Evolutionary conservation across 2,797 vertebrate species (phyloP).

Genomic region (Scyliorhinus canicula): DNA sequence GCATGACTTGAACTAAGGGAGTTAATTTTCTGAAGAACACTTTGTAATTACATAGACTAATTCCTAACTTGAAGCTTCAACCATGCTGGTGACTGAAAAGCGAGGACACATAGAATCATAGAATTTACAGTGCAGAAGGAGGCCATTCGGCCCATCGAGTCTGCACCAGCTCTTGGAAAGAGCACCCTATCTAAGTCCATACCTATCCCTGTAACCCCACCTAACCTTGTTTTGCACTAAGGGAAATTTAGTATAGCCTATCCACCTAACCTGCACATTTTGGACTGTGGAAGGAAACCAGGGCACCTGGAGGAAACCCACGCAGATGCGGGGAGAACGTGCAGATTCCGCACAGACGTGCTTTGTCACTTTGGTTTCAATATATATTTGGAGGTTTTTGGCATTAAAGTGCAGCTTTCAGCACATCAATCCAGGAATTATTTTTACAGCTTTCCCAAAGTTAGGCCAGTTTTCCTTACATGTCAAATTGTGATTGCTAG

Average conservation of each 20-base stretch:
- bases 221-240: too few relatives aligned
- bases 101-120: too few relatives aligned
- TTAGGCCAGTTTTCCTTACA: background rate
- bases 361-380: background rate
- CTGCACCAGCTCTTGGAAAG: too few relatives aligned
- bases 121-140: too few relatives aligned
- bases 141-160: too few relatives aligned
- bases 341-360: too few relatives aligned
- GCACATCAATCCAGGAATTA: background rate
- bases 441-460: background rate
- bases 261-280: background rate
- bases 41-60: background rate
- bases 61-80: background rate
- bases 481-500: background rate
- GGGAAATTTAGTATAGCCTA: too few relatives aligned
- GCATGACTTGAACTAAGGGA: background rate
- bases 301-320: too few relatives aligned
- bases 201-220: too few relatives aligned
- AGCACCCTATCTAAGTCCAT: too few relatives aligned
- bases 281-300: too few relatives aligned
- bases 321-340: too few relatives aligned
- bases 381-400: background rate
- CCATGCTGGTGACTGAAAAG: background rate
- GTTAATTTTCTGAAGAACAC: constrained; percentile 9
- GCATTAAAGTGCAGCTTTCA: background rate